phyloP scores from a whole-genome alignment of 2,888 invertebrate species.

The Hybos culiciformis region DNA sequence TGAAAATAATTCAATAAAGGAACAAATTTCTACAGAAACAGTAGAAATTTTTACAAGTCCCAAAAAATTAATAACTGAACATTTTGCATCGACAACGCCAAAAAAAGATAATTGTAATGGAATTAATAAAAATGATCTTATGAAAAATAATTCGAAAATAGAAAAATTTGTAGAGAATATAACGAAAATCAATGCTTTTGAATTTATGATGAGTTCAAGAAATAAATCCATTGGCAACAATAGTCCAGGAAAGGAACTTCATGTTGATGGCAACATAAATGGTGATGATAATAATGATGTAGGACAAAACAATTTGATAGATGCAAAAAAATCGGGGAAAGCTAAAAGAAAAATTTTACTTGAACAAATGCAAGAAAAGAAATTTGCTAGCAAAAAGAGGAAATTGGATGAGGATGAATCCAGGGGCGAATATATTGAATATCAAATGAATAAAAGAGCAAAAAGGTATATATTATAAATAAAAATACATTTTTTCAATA shows the following conservation, averaged over 20 bases:
- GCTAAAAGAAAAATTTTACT: slow-evolving; percentile 41
- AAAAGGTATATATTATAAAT: no score
- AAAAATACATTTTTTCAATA: no score
- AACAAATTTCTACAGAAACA: no score
- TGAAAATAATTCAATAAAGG: no score
- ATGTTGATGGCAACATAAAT: slow-evolving; percentile 6
- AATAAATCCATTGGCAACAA: slow-evolving; percentile 49
- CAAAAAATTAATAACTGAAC: no score
- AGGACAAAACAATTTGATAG: no score
- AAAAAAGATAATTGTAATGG: no score
- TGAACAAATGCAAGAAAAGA: slow-evolving; percentile 49
- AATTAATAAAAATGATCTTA: no score
- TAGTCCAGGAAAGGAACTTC: slow-evolving; percentile 41
- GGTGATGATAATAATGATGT: slow-evolving; percentile 14
- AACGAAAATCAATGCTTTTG: slow-evolving; percentile 42
- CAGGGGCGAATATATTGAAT: slow-evolving; percentile 42
- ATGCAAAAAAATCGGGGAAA: slow-evolving; percentile 24
- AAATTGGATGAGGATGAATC: slow-evolving; percentile 44
- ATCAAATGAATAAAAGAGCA: slow-evolving; percentile 46
- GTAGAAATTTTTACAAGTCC: no score
- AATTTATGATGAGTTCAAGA: slow-evolving; percentile 52
- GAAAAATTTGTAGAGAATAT: slow-evolving; percentile 9
- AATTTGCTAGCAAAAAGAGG: slow-evolving; percentile 47
- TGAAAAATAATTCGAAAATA: no score
- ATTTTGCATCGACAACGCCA: no score